Percentiles rank a stretch among this genome's conserved stretches.
Evolutionary conservation across 2,113 vertebrate genomes (phyloP).

Genomic region (Procavia capensis): DNA sequence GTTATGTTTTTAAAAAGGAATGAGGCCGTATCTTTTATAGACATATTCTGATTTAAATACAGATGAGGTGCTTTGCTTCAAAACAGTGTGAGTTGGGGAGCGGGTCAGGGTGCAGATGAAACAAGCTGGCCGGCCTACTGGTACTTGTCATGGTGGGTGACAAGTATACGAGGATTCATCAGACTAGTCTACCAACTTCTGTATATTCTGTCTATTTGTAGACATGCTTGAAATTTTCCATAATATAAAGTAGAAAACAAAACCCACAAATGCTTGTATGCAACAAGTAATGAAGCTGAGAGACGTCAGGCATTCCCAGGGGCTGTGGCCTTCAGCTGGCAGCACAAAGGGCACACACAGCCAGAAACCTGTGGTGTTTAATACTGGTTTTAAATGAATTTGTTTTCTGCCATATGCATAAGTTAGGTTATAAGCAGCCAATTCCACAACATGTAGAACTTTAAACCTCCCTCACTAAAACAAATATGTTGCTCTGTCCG

Average conservation of each 20-base stretch:
- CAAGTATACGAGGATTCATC: not conserved
- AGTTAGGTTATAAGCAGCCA: not conserved
- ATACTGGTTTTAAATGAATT: not conserved
- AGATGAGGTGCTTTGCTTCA: not conserved
- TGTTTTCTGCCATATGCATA: not conserved
- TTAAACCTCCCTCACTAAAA: not conserved
- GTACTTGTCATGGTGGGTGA: not conserved
- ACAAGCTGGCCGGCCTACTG: not conserved
- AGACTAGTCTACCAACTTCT: not conserved
- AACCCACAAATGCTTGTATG: not conserved
- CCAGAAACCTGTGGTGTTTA: too few relatives aligned
- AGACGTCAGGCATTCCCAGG: not conserved
- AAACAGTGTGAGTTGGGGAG: not conserved
- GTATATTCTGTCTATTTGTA: not conserved
- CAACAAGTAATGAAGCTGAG: not conserved
- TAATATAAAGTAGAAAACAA: not conserved
- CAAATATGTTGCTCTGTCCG: not conserved
- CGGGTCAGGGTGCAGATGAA: not conserved
- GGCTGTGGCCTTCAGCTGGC: not conserved
- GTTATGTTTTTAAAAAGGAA: not conserved
- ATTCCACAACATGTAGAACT: not conserved
- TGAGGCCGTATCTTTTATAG: not conserved
- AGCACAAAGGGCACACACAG: not conserved
- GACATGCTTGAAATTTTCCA: not conserved
- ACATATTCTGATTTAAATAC: not conserved